Conservation (phyloP, 2,113 vertebrate genomes). For the Carassius gibelio region DNA sequence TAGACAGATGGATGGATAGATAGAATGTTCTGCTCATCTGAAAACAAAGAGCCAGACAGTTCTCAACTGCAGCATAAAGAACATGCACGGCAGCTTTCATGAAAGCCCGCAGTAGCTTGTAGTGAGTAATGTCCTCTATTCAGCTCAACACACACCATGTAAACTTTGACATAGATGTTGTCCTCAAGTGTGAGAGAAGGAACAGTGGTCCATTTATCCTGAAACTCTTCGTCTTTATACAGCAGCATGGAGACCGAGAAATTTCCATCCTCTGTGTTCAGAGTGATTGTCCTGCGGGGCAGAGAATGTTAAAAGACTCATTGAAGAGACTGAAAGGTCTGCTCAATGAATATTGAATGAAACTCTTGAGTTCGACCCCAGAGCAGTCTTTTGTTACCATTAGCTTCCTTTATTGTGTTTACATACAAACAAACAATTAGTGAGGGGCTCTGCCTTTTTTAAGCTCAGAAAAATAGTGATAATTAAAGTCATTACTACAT, state of each 20-base stretch:
- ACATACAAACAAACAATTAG: slow-evolving; percentile 38
- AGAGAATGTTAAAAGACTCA: slow-evolving; percentile 42
- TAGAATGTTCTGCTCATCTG: not conserved
- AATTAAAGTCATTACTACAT: slow-evolving; percentile 32
- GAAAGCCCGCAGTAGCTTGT: not conserved
- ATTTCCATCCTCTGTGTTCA: slow-evolving; percentile 79
- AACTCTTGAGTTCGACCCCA: slow-evolving; percentile 48
- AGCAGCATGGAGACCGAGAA: slow-evolving; percentile 78
- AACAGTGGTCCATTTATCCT: slow-evolving; percentile 74
- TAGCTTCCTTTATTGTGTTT: slow-evolving; percentile 41
- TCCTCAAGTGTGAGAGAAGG: slow-evolving; percentile 77
- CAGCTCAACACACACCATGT: slow-evolving; percentile 67
- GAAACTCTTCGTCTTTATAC: slow-evolving; percentile 76
- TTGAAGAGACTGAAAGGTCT: slow-evolving; percentile 34
- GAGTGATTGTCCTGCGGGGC: slow-evolving; percentile 71
- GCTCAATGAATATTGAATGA: slow-evolving; percentile 26
- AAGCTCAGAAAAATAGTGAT: slow-evolving; percentile 22
- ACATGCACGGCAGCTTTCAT: not conserved
- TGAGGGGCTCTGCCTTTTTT: not conserved
- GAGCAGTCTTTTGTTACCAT: slow-evolving; percentile 38
- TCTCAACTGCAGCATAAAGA: not conserved
- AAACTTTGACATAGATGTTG: slow-evolving; percentile 77
- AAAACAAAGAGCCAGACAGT: slow-evolving; percentile 1
- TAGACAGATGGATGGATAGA: not conserved
- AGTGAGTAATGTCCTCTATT: not conserved